Percentiles rank a stretch among this genome's conserved stretches.
phyloP scores from a whole-genome alignment of 2,797 vertebrate genomes.

The Buphagus erythrorhynchus region DNA sequence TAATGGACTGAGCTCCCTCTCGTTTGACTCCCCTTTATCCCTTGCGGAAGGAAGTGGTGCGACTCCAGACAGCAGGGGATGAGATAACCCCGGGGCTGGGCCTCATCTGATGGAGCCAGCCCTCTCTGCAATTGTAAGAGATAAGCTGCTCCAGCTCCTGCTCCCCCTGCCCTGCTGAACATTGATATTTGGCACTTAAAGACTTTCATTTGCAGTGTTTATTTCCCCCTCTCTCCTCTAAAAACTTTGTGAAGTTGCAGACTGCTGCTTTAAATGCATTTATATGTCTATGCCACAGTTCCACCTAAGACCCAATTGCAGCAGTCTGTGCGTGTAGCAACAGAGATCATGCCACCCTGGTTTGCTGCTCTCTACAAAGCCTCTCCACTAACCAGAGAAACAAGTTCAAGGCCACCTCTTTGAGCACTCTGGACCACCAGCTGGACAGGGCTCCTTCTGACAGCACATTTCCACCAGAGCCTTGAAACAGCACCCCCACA shows the following conservation, averaged over 20 bases:
- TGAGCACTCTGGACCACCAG: neutral
- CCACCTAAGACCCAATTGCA: neutral
- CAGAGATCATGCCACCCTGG: neutral
- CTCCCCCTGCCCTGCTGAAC: neutral
- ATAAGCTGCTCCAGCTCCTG: neutral
- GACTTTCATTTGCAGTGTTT: neutral
- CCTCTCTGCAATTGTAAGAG: neutral
- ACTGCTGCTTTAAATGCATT: neutral
- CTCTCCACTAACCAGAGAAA: neutral
- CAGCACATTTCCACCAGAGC: neutral
- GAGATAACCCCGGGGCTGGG: conserved; percentile 37
- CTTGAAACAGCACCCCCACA: neutral
- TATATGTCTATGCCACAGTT: neutral
- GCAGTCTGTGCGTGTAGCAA: conserved; percentile 20
- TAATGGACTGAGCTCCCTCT: neutral
- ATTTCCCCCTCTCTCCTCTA: neutral
- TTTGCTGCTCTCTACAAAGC: neutral
- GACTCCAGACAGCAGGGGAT: neutral
- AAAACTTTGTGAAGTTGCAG: conserved; percentile 12
- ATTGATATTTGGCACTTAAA: neutral
- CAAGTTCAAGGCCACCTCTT: conserved; percentile 14
- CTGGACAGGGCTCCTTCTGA: neutral
- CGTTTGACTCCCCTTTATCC: neutral
- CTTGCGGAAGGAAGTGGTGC: neutral
- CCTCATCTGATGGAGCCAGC: conserved; percentile 22